phyloP scores from a whole-genome alignment of 2,888 invertebrate species.

The Steinernema scapterisci region DNA sequence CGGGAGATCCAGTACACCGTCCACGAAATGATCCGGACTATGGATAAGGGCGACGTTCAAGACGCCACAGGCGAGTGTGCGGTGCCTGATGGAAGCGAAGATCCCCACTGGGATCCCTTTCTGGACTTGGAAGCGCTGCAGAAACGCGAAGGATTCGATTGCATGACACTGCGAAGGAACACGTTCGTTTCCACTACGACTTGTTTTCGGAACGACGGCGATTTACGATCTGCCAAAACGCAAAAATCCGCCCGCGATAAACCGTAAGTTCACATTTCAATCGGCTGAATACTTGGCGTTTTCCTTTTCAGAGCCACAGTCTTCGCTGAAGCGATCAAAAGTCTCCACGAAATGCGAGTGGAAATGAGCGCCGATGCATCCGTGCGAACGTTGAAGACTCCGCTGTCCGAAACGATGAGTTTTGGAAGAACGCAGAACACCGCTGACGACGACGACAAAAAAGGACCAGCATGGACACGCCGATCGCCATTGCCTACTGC shows the following conservation, averaged over 20 bases:
- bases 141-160: constrained; percentile 28
- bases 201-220: constrained; percentile 3
- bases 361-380: too few species aligned
- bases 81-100: not conserved
- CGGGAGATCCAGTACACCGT: constrained; percentile 28
- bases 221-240: not conserved
- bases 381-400: too few species aligned
- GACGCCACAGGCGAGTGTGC: constrained; percentile 26
- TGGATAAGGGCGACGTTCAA: constrained; percentile 21
- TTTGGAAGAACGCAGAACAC: too few species aligned
- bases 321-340: too few species aligned
- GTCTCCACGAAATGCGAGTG: too few species aligned
- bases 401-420: too few species aligned
- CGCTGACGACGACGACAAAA: too few species aligned
- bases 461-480: too few species aligned
- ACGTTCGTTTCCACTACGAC: constrained; percentile 18
- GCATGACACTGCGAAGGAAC: constrained; percentile 30
- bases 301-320: too few species aligned
- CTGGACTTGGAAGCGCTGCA: constrained; percentile 7
- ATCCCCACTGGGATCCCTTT: constrained; percentile 30
- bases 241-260: not conserved
- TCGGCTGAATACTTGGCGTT: not conserved
- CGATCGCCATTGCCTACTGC: too few species aligned
- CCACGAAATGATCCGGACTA: constrained; percentile 34
- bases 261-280: not conserved